A percentile compares a stretch with the other conserved stretches of the same genome.
Conservation (phyloP, 37 sponge, comb jelly and placozoan species). For the Mnemiopsis leidyi region DNA sequence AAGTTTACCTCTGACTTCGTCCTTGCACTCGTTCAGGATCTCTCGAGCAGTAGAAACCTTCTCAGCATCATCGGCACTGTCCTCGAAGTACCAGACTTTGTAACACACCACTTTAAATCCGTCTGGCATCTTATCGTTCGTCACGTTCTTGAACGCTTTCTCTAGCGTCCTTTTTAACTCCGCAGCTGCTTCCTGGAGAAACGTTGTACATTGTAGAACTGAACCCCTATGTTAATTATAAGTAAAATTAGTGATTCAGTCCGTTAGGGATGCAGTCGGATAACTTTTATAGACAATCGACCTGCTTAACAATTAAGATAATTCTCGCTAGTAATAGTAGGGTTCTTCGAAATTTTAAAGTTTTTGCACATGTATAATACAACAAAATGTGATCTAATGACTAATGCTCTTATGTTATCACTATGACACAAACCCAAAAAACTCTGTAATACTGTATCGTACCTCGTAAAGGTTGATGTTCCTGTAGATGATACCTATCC, state of each 20-base stretch:
- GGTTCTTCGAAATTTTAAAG: no score
- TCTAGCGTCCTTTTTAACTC: constrained; percentile 37
- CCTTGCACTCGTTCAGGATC: constrained; percentile 6
- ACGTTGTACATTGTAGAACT: no score
- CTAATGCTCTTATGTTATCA: background rate
- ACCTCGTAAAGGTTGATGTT: constrained; percentile 58
- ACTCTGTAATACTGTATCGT: no score
- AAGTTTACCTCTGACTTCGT: constrained; percentile 55
- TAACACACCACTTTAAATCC: constrained; percentile 51
- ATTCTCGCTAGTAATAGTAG: no score
- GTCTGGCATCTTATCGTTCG: constrained; percentile 6
- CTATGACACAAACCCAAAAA: no score
- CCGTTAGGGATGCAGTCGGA: no score
- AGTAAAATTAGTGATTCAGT: no score
- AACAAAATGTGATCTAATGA: background rate
- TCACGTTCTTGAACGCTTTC: background rate
- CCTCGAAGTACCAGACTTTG: constrained; percentile 58
- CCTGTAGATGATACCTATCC: constrained; percentile 48
- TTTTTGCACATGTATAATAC: no score
- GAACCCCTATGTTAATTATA: no score
- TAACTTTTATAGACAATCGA: no score
- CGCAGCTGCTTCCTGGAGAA: constrained; percentile 64
- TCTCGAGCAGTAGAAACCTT: background rate
- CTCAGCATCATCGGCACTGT: background rate
- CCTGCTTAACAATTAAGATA: no score